Percentiles rank a stretch among this genome's conserved stretches.
Conservation (phyloP, 2,888 invertebrate species). For the Andrena bucephala region DNA sequence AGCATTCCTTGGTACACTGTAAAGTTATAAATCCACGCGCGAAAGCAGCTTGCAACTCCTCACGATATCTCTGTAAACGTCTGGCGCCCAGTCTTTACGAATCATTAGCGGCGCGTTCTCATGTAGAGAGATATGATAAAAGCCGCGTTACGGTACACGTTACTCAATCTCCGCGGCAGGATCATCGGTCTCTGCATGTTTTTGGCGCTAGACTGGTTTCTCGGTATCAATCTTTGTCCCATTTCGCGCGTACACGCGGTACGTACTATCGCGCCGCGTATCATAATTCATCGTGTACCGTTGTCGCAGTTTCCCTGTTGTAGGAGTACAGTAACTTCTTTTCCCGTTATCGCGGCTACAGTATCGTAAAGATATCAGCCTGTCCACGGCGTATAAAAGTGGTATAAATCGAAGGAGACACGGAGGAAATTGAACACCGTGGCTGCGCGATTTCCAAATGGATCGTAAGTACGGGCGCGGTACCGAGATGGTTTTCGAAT, state of each 20-base stretch:
- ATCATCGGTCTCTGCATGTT: slow-evolving; percentile 12
- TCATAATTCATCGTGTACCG: slow-evolving; percentile 56
- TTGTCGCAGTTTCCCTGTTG: slow-evolving; percentile 41
- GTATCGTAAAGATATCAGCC: slow-evolving; percentile 30
- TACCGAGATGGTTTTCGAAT: neutral
- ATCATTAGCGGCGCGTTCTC: neutral
- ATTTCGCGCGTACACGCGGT: slow-evolving; percentile 30
- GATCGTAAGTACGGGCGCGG: neutral
- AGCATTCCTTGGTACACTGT: too few relatives aligned
- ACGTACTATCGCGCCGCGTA: slow-evolving; percentile 15
- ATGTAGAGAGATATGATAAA: neutral
- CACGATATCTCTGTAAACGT: too few relatives aligned
- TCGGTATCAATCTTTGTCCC: slow-evolving; percentile 27
- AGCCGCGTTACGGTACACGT: neutral
- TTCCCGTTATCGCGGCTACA: slow-evolving; percentile 50
- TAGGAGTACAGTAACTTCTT: slow-evolving; percentile 42
- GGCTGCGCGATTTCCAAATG: neutral
- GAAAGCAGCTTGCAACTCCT: too few relatives aligned
- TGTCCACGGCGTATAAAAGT: neutral
- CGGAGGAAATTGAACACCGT: neutral
- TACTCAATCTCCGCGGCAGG: neutral
- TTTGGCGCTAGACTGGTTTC: slow-evolving; percentile 6
- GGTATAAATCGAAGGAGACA: neutral
- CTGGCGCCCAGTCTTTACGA: neutral
- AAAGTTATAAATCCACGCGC: too few relatives aligned